These are phyloP conservation scores for Hexactinellida sp. DNA, from an alignment of 37 sponge, comb jelly and placozoan species.

Conservation along the genomic window DNA sequence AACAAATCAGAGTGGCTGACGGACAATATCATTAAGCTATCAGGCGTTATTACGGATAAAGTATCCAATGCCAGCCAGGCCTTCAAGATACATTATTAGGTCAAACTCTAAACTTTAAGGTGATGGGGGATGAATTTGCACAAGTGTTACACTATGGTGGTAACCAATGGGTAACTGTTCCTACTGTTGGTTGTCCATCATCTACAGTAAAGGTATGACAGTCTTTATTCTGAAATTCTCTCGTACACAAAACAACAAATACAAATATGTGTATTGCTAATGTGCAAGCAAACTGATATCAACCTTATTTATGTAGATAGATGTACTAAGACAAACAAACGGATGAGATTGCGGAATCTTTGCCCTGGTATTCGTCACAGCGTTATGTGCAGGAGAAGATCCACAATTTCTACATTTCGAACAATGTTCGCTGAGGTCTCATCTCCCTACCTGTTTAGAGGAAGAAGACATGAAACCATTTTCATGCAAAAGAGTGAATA, in stretches of 20 bases:
- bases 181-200: not conserved
- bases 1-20: not conserved
- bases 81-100: not conserved
- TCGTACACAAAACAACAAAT: not conserved
- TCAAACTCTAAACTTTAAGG: not conserved
- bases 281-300: not conserved
- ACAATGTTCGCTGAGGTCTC: not conserved
- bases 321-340: too few relatives aligned
- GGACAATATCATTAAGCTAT: not conserved
- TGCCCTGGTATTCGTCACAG: not conserved
- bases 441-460: not conserved
- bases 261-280: not conserved
- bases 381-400: too few relatives aligned
- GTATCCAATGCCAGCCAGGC: not conserved
- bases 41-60: not conserved
- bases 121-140: not conserved
- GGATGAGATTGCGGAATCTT: not conserved
- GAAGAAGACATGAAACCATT: not conserved
- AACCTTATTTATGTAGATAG: not conserved
- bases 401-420: not conserved
- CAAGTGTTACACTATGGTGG: not conserved
- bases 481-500: not conserved
- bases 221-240: not conserved
- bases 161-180: not conserved
- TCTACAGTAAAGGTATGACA: not conserved